Evolutionary conservation across 2,797 vertebrate genomes (phyloP).

Genomic region (Lophura swinhoii): DNA sequence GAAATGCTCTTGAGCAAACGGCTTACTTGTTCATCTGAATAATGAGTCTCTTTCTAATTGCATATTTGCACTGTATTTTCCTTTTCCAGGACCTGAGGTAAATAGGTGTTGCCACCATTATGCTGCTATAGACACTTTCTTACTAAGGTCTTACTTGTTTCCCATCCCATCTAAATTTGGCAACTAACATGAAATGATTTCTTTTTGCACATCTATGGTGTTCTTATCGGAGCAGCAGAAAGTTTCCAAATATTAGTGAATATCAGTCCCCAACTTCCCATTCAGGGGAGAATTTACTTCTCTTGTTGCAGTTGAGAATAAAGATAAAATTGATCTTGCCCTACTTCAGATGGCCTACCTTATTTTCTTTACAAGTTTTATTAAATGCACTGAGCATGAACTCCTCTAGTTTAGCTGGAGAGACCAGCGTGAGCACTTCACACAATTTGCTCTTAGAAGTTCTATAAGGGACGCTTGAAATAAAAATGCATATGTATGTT

Average conservation of each 20-base stretch:
- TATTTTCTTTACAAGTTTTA: neutral
- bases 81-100: neutral
- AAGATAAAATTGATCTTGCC: neutral
- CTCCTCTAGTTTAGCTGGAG: neutral
- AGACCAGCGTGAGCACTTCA: neutral
- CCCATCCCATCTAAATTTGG: accelerated
- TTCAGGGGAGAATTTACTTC: neutral
- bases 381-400: neutral
- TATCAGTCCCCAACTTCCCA: neutral
- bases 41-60: neutral
- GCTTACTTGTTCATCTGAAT: neutral
- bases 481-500: neutral
- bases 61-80: neutral
- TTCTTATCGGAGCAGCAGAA: neutral
- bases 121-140: neutral
- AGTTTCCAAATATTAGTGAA: neutral
- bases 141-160: neutral
- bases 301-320: neutral
- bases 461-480: neutral
- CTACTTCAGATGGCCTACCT: neutral
- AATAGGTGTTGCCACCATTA: neutral
- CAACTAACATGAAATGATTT: neutral
- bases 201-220: neutral
- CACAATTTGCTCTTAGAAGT: neutral
- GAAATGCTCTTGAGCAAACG: neutral